A percentile compares a stretch with the other conserved stretches of the same genome.
Conservation (phyloP, 92 coral and sea anemone species). For the Pocillopora meandrina region DNA sequence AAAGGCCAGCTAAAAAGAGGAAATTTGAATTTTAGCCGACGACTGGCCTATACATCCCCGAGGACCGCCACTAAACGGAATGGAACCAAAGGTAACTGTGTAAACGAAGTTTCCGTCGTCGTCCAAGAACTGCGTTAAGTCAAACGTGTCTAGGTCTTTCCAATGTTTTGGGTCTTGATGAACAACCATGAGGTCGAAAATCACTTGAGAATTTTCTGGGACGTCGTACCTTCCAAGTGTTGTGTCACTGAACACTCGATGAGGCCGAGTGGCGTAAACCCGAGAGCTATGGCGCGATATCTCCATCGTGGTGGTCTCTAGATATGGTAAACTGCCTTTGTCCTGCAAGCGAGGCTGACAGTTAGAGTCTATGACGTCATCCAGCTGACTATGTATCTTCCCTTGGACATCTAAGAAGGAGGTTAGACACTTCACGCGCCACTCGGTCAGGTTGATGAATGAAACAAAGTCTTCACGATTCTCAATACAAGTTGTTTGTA, state of each 20-base stretch:
- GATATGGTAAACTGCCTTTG: conserved; percentile 50
- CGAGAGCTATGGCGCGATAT: conserved; percentile 54
- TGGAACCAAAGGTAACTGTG: conserved; percentile 65
- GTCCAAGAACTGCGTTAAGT: conserved; percentile 73
- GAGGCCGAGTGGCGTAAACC: conserved; percentile 46
- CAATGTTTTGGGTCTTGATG: conserved; percentile 79
- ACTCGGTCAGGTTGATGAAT: too few relatives aligned
- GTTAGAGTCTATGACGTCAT: conserved; percentile 54
- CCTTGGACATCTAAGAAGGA: conserved; percentile 66
- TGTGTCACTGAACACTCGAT: conserved; percentile 52
- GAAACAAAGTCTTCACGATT: too few relatives aligned
- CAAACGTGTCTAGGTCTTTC: conserved; percentile 70
- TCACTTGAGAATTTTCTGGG: conserved; percentile 70
- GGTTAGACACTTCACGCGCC: conserved; percentile 1
- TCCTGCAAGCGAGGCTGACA: conserved; percentile 48
- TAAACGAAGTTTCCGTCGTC: conserved; percentile 44
- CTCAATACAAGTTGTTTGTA: too few relatives aligned
- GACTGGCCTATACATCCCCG: conserved; percentile 84
- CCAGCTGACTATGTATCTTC: conserved; percentile 53
- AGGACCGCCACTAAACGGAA: conserved; percentile 87
- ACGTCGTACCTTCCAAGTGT: conserved; percentile 49
- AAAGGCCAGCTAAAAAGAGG: conserved; percentile 68
- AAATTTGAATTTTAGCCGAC: conserved; percentile 75
- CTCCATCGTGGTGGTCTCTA: conserved; percentile 59
- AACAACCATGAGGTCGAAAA: conserved; percentile 76